phyloP scores from a whole-genome alignment of 2,113 vertebrate species.

The Myanophis thanlyinensis region DNA sequence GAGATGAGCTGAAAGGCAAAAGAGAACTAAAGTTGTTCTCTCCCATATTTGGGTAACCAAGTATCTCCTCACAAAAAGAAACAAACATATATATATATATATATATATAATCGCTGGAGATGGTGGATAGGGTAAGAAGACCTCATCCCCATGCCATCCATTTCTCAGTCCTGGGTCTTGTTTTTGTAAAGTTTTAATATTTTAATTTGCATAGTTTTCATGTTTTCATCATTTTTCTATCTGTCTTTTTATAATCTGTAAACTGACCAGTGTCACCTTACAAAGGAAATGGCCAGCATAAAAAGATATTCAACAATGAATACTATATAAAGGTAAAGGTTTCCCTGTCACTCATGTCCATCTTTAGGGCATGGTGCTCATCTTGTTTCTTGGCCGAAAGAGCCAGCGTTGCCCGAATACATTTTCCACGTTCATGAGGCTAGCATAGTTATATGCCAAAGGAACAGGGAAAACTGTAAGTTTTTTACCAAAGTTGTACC shows the following conservation, averaged over 20 bases:
- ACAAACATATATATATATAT: too few relatives aligned
- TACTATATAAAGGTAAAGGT: background rate
- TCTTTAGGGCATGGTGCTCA: background rate
- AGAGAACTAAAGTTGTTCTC: too few relatives aligned
- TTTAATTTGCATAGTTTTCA: background rate
- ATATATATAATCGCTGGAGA: background rate
- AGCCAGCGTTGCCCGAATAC: background rate
- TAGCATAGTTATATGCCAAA: background rate
- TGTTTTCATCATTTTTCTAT: background rate
- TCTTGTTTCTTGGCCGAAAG: background rate
- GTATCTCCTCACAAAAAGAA: too few relatives aligned
- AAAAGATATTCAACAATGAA: background rate
- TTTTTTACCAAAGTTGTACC: background rate
- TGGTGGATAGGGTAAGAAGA: background rate
- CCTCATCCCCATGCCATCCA: background rate
- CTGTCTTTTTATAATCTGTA: background rate
- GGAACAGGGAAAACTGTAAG: background rate
- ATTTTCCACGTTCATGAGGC: background rate
- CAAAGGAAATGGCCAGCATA: background rate
- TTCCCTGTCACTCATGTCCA: background rate
- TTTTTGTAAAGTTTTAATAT: background rate
- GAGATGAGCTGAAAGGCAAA: too few relatives aligned
- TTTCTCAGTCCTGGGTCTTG: background rate
- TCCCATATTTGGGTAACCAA: too few relatives aligned
- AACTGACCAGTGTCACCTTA: background rate